These are phyloP conservation scores for Puntigrus tetrazona DNA, from an alignment of 2,113 vertebrate genomes.

Conservation along the genomic window DNA sequence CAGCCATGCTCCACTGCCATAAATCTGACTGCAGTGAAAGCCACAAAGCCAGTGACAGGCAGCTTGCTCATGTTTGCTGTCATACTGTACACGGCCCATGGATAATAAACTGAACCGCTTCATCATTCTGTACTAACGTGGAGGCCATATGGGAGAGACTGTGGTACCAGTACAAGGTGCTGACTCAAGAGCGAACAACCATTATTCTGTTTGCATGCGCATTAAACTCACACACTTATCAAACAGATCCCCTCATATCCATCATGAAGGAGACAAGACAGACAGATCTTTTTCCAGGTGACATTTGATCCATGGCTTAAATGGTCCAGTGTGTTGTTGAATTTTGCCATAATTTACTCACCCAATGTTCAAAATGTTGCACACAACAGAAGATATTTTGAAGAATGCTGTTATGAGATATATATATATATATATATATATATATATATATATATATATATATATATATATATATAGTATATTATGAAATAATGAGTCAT, in stretches of 20 bases:
- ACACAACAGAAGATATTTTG: too few relatives aligned
- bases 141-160: slow-evolving; percentile 2
- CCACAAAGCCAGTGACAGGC: slow-evolving; percentile 24
- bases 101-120: slow-evolving; percentile 43
- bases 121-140: slow-evolving; percentile 34
- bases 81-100: slow-evolving; percentile 25
- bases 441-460: too few relatives aligned
- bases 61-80: slow-evolving; percentile 43
- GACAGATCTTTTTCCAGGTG: background rate
- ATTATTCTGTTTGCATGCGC: slow-evolving; percentile 22
- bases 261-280: slow-evolving; percentile 14
- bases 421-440: too few relatives aligned
- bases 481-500: background rate
- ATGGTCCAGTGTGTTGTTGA: background rate
- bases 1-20: slow-evolving; percentile 39
- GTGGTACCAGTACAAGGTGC: slow-evolving; percentile 30
- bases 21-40: slow-evolving; percentile 47
- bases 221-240: background rate
- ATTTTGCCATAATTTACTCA: too few relatives aligned
- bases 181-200: slow-evolving; percentile 42
- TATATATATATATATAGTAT: too few relatives aligned
- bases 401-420: too few relatives aligned
- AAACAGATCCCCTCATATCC: slow-evolving; percentile 10
- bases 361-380: too few relatives aligned
- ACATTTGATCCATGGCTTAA: background rate